Evolutionary conservation across 2,113 vertebrate species (phyloP).

Genomic region (Aramus guarauna): DNA sequence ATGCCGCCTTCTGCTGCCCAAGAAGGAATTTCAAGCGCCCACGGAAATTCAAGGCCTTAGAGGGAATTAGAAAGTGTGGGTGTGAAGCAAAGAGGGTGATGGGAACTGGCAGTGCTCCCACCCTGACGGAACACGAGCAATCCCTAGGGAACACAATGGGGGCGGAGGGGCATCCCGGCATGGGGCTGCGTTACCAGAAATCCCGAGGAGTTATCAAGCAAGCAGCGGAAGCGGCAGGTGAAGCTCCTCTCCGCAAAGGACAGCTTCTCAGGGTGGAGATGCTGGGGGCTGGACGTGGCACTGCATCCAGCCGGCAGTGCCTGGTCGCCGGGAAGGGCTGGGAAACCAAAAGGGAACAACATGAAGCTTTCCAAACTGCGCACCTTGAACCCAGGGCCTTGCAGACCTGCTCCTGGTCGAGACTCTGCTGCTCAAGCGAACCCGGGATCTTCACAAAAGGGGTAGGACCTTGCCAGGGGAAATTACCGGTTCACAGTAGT

Average conservation of each 20-base stretch:
- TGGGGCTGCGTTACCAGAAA: constrained; percentile 71
- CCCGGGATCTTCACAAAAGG: neutral
- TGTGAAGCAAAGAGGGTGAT: neutral
- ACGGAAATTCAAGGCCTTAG: neutral
- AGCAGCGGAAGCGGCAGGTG: constrained; percentile 79
- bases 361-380: neutral
- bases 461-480: neutral
- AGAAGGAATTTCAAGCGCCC: constrained; percentile 24
- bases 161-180: neutral
- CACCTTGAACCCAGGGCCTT: neutral
- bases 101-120: neutral
- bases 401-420: neutral
- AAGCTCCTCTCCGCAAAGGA: constrained; percentile 77
- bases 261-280: constrained; percentile 49
- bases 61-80: neutral
- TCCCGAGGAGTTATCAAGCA: constrained; percentile 81
- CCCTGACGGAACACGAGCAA: rapidly evolving
- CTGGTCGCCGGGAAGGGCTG: neutral
- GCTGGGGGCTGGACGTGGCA: neutral
- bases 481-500: neutral
- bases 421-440: neutral
- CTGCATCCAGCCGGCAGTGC: rapidly evolving
- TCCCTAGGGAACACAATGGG: neutral
- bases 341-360: neutral
- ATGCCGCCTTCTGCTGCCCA: neutral